Base-by-base conservation (phyloP, 2,888 invertebrate genomes). In the Drosophila mettleri region DNA sequence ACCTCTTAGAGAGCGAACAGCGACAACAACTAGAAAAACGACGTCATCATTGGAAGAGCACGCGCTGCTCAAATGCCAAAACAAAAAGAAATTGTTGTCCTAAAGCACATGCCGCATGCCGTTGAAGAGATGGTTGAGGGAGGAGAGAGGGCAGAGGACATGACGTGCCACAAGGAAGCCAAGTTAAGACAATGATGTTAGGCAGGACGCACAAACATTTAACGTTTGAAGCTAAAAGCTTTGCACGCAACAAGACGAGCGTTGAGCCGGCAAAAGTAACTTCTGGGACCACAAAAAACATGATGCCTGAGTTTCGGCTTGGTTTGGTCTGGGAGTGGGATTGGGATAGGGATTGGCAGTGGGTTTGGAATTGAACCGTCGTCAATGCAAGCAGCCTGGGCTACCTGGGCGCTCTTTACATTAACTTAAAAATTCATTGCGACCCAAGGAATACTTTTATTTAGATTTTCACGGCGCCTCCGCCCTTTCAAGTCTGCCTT, bases 371-470 rank as follows among this genome's bases (percentile, higher is more conserved):
- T 53, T 51, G 53, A 29, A 31, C 31, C 14, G 34, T 20, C 52
- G 16, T 29, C 36, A 53, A 64, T 51, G 52, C 53, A 45, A 55
- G 49, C 59, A 49, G 41, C 41, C 24, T 52, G 16, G 16, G 49
- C 54, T 61, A 65, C 70, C 80, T 63, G 24, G 57, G 34, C 54
- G 66, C 78, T 82, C 82, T 86, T 80, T 84, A 64, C 81, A 74
- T 78, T 80, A 66, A 83, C 74, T 83, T 86, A 86, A 86, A 86
- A 88, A 84, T 88, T 84, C 83, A 84, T 86, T 86, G 88, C 78
- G 74, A 55, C 63, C 83, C 61, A 58, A 80, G 70, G 84, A 74
- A 88, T 84, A 80, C 81, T 78, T 86, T 86, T 84, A 65, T 80
- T 86, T 84, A 48, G 62, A 59, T 69, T 63, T 66, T 34, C 2